These are phyloP conservation scores for Megalops cyprinoides DNA, from an alignment of 2,797 vertebrate species.

Conservation along the genomic window DNA sequence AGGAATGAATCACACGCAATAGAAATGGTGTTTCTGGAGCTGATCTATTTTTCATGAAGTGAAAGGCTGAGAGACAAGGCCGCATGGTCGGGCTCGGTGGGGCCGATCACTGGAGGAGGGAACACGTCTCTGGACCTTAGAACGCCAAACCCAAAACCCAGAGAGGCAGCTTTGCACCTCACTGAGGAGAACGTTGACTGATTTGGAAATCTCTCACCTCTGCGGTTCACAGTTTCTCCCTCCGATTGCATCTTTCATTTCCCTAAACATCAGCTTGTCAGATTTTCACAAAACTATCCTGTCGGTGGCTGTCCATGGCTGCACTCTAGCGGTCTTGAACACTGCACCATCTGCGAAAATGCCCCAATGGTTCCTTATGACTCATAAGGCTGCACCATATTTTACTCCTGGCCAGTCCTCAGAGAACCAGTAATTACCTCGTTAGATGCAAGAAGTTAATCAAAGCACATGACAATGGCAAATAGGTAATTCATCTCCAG, in stretches of 20 bases:
- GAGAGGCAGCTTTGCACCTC: neutral
- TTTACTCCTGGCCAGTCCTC: neutral
- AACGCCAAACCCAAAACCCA: neutral
- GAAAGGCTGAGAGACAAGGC: neutral
- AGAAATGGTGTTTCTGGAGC: neutral
- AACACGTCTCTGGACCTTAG: neutral
- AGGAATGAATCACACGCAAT: neutral
- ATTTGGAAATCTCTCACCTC: neutral
- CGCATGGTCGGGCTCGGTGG: neutral
- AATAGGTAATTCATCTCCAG: neutral
- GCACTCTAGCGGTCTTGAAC: neutral
- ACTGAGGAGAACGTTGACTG: neutral
- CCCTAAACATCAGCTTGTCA: neutral
- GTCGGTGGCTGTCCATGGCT: too few relatives aligned
- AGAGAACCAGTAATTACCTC: neutral
- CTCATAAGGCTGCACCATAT: neutral
- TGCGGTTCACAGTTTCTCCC: neutral
- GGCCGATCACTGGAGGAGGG: neutral
- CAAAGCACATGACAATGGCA: neutral
- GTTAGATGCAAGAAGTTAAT: neutral
- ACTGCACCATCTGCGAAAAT: too few relatives aligned
- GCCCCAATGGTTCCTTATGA: neutral
- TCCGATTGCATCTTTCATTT: neutral
- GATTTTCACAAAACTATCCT: too few relatives aligned
- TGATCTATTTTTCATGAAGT: conserved; percentile 3